phyloP scores from a whole-genome alignment of 2,113 vertebrate species.

The Paedocypris sp. region DNA sequence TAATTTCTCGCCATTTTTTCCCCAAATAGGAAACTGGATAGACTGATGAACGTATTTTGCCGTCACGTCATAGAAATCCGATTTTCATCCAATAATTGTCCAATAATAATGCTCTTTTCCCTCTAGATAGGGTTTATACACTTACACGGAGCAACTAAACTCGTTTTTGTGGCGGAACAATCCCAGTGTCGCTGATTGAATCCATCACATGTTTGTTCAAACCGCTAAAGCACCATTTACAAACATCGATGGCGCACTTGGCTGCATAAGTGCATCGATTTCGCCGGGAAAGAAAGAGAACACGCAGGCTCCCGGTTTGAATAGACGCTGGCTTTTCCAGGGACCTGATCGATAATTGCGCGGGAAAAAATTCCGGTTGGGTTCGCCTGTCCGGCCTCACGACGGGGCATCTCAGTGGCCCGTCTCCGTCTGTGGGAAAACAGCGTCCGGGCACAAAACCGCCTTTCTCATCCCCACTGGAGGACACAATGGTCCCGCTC shows the following conservation, averaged over 20 bases:
- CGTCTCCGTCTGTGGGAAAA: slow-evolving; percentile 22
- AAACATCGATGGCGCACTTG: slow-evolving; percentile 37
- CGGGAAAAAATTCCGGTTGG: slow-evolving; percentile 21
- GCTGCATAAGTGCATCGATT: slow-evolving; percentile 23
- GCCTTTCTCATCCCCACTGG: slow-evolving; percentile 22
- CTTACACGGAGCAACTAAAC: too few species aligned
- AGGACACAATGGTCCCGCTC: slow-evolving; percentile 24
- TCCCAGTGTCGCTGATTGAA: slow-evolving; percentile 30
- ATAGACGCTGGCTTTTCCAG: slow-evolving; percentile 23
- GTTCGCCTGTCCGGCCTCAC: slow-evolving; percentile 9
- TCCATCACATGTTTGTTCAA: slow-evolving; percentile 16
- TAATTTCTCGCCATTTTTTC: too few species aligned
- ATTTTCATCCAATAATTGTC: too few species aligned
- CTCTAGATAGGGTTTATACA: too few species aligned
- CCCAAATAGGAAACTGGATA: too few species aligned
- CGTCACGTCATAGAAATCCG: too few species aligned
- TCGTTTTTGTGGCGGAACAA: too few species aligned
- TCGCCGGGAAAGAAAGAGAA: neutral
- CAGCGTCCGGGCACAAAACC: slow-evolving; percentile 18
- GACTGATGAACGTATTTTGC: too few species aligned
- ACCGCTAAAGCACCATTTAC: slow-evolving; percentile 18
- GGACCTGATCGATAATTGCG: slow-evolving; percentile 22
- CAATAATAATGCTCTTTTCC: too few species aligned
- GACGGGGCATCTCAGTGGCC: slow-evolving; percentile 17
- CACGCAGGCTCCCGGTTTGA: slow-evolving; percentile 1